These are phyloP conservation scores for Verasper variegatus DNA, from an alignment of 2,113 vertebrate species.

Conservation along the genomic window DNA sequence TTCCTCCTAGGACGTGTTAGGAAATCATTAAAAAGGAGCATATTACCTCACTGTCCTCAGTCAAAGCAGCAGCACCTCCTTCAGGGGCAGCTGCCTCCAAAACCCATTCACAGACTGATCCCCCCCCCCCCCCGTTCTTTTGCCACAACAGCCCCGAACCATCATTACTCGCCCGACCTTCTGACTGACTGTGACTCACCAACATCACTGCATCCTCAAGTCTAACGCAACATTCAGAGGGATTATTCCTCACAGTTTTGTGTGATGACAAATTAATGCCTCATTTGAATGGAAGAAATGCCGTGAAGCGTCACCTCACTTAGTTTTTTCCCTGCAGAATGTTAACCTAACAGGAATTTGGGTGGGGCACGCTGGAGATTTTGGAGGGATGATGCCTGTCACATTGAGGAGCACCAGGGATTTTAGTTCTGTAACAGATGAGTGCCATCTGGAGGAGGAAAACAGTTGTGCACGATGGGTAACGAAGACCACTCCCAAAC, in stretches of 20 bases:
- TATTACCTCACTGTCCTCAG: constrained; percentile 48
- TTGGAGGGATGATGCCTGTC: constrained; percentile 55
- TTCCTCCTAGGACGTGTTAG: constrained; percentile 51
- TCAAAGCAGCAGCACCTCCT: constrained; percentile 41
- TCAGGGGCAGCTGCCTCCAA: constrained; percentile 33
- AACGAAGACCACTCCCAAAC: constrained; percentile 66
- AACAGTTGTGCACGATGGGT: not conserved
- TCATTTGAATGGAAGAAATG: not conserved
- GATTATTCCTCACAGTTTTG: not conserved
- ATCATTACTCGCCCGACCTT: constrained; percentile 64
- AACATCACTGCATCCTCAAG: constrained; percentile 14
- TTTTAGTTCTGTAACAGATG: constrained; percentile 41
- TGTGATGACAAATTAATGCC: not conserved
- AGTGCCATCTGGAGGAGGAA: constrained; percentile 75
- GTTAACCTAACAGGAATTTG: constrained; percentile 62
- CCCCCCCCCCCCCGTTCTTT: constrained; percentile 13
- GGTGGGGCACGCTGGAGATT: constrained; percentile 78
- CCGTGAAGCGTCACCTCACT: not conserved
- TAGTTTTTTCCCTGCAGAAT: constrained; percentile 9
- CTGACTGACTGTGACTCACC: constrained; percentile 57
- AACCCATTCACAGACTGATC: constrained; percentile 56
- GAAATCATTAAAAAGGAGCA: constrained; percentile 53
- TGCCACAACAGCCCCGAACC: constrained; percentile 51
- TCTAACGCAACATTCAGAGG: not conserved
- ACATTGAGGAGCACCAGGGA: not conserved